Percentiles rank a stretch among this genome's conserved stretches.
Conservation (phyloP, 2,113 vertebrate genomes). For the Mesoclemmys tuberculata region DNA sequence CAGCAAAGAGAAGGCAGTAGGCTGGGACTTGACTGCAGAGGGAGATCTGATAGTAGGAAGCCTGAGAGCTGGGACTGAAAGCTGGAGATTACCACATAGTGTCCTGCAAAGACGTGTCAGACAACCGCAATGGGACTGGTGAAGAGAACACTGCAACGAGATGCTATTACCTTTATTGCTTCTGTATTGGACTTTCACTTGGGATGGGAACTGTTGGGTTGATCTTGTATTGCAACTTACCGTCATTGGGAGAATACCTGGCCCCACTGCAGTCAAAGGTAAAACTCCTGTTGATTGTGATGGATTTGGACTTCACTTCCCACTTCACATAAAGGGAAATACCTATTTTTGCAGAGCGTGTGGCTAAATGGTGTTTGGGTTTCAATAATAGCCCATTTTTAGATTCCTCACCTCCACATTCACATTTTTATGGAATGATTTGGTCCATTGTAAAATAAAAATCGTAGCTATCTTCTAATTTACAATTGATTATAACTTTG, state of each 20-base stretch:
- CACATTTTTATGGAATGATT: not conserved
- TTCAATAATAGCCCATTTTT: not conserved
- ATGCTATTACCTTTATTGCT: not conserved
- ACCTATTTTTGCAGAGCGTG: not conserved
- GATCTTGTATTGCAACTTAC: accelerated
- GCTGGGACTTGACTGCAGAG: not conserved
- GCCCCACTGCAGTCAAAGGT: not conserved
- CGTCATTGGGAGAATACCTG: not conserved
- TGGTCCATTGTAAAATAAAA: not conserved
- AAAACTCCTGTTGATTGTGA: not conserved
- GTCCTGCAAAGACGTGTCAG: not conserved
- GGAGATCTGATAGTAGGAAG: not conserved
- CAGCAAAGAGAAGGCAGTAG: not conserved
- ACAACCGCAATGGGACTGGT: not conserved
- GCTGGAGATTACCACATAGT: not conserved
- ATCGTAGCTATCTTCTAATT: not conserved
- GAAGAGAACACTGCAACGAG: not conserved
- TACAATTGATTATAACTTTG: not conserved
- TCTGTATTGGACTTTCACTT: not conserved
- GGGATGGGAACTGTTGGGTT: not conserved
- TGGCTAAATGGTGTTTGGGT: not conserved
- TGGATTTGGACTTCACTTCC: not conserved
- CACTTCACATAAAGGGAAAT: not conserved
- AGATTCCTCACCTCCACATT: not conserved
- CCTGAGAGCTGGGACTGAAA: not conserved